Evolutionary conservation across 2,888 invertebrate species (phyloP), one percentile per base, ranked within the genome.

Genomic region (Mythimna ferrago): DNA sequence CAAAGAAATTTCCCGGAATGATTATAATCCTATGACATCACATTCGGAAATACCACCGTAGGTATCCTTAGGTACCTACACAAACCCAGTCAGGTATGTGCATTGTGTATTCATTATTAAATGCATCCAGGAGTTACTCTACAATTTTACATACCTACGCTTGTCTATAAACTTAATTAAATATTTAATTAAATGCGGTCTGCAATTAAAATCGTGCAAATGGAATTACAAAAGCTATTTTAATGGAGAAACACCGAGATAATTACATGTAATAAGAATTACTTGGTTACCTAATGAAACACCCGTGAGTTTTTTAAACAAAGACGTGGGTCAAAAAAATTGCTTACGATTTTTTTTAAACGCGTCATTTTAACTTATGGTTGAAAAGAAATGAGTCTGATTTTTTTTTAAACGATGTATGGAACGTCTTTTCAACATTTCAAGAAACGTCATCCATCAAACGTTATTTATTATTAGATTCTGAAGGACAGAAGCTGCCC

Each of bases 401-500:
- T 21, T 53, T 38, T 26, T 44, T 35, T 19, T 48, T 48, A 51
- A 57, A 41, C 6, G 7, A 51, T 48, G 51, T 4, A 56, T 54
- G 51, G 9, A 56, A 38, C 14, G 11, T 35, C 9, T 48, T 78
- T 48, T 32, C 6, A 48, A 71, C 38, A 54, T 78, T 78, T 48
- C 71, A 61, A 70, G 71, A 48, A 74, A 71, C 71, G 38, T 51
- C 71, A 78, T 62, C 21, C 11, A 56, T 71, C 41, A 57, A 51
- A 48, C 48, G 38, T 56, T 78, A 56, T 74, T 69, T 61, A 71
- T 44, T 58, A 57, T 53, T 53, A 53, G 58, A 73, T 76, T 58
- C 38, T 71, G 64, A 76, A 82, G 80, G 74, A 62, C 63, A 75
- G 19, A 70, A 74, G 68, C 14, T n/a, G n/a, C n/a, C n/a, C n/a